These are phyloP conservation scores for Chalcosyrphus nemorum DNA, from an alignment of 2,888 invertebrate genomes.

Conservation along the genomic window DNA sequence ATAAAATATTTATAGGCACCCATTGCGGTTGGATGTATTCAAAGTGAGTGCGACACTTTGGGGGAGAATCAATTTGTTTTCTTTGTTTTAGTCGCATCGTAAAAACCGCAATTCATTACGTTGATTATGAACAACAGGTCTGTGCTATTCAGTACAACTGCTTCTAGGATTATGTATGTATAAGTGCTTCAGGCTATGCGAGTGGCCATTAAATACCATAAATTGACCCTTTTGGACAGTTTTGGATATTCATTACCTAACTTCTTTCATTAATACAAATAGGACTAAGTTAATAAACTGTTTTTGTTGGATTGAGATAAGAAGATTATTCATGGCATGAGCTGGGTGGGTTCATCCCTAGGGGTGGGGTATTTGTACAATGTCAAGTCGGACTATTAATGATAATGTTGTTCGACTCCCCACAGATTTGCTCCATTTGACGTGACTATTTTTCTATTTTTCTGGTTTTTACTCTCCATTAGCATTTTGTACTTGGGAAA, in stretches of 20 bases:
- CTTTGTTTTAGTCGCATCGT: background rate
- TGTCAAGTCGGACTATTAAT: background rate
- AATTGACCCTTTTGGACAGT: slow-evolving; percentile 11
- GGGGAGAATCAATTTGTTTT: background rate
- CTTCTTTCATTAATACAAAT: background rate
- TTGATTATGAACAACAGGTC: background rate
- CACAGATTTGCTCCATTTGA: background rate
- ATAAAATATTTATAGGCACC: slow-evolving; percentile 5
- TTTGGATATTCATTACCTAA: background rate
- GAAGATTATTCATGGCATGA: background rate
- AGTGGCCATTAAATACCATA: background rate
- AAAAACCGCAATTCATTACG: background rate
- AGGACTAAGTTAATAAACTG: slow-evolving; percentile 3
- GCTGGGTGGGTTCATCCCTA: background rate
- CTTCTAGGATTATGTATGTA: background rate
- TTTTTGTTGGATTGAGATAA: background rate
- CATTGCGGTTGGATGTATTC: slow-evolving; percentile 7
- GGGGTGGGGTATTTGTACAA: background rate
- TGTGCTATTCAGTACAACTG: background rate
- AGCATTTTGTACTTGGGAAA: background rate
- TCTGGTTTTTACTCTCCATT: background rate
- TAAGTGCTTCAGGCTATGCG: no score
- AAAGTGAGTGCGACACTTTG: background rate
- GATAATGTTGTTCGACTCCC: background rate
- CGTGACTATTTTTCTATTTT: background rate